Evolutionary conservation across 2,888 invertebrate genomes (phyloP), one percentile per base, ranked within the genome.

Genomic region (Rotaria magnacalcarata): DNA sequence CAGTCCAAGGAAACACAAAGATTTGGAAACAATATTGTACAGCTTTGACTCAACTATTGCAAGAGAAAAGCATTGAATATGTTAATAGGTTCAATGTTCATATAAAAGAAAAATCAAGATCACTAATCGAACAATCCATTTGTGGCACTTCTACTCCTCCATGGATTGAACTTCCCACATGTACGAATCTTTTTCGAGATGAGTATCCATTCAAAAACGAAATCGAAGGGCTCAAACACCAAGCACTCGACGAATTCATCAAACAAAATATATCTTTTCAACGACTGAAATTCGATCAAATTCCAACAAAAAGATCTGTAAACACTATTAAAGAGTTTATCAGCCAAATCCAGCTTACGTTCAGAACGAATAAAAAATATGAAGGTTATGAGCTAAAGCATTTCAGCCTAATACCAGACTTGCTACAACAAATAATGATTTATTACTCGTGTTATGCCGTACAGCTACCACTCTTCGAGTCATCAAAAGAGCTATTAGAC

Each of bases 111-210:
- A 19, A 24, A 80, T 1, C 43, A 24, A 4, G 3, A n/a, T 0
- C 14, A 80, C 1, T 80, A 43, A 24, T 0, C 2, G 47, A 80
- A 11, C 24, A 24, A 80, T 47, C 3, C 47, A 80, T 80, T 80
- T 0, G 4, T 19, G n/a, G 5, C n/a, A 8, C 1, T 24, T 24
- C 3, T 24, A 11, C 5, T 2, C 0, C 19, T 11, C 24, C 47
- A 14, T 47, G 47, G 80, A 24, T 10, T 43, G 43, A 80, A 7
- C 2, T 80, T 19, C 1, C 0, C 43, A 80, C 8, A 47, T 0
- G 21, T 4, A 80, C 80, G 0, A n/a, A 80, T 47, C 1, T 8
- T n/a, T 80, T 47, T 47, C 24, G 24, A 19, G 24, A 80, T 11
- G 21, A 80, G 0, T n/a, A 24, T 10, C 0, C 24, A n/a, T 43